Evolutionary conservation across 2,888 invertebrate genomes (phyloP), one percentile per base, ranked within the genome.

Genomic region (Drosophila longiperda): DNA sequence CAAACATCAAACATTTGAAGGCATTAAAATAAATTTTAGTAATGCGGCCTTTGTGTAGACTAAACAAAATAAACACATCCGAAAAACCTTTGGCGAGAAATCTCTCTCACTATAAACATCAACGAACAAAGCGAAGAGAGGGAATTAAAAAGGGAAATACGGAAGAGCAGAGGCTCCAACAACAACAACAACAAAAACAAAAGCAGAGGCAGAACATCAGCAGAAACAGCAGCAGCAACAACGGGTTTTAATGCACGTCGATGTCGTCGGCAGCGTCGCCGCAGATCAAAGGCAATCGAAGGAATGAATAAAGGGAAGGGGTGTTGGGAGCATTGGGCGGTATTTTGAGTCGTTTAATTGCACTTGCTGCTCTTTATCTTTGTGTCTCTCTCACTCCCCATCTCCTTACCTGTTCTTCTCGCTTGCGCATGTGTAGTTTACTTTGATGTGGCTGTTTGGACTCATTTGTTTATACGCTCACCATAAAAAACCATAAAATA

Each of bases 401-500:
- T 45, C 23, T 15, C 53, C 11, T 23, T 0, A 8, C 12, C 29
- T 36, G 12, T 26, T 54, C 59, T 79, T 23, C 45, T 45, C 45
- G 45, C 33, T 23, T 55, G 81, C 67, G 81, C 75, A 74, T 82
- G 75, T 75, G 71, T 72, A 73, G 66, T 79, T 42, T 69, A 69
- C 70, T 73, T 85, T 78, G 80, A 78, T 78, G 78, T 83, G 79
- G 55, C 65, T 66, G 63, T 65, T 54, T 62, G 73, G 50, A 52
- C 66, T 65, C 83, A 83, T 83, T 83, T 85, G 85, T 88, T 85
- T 88, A 85, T 83, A 75, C 68, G 82, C 66, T 66, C 64, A 76
- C 84, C 82, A 87, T 86, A 89, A 86, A 85, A 85, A 83, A 74
- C 74, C 84, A 83, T 86, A 87, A 86, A 86, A 89, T 87, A 89